These are phyloP conservation scores for Tricholauxania praeusta DNA, from an alignment of 2,888 invertebrate species.

Conservation along the genomic window DNA sequence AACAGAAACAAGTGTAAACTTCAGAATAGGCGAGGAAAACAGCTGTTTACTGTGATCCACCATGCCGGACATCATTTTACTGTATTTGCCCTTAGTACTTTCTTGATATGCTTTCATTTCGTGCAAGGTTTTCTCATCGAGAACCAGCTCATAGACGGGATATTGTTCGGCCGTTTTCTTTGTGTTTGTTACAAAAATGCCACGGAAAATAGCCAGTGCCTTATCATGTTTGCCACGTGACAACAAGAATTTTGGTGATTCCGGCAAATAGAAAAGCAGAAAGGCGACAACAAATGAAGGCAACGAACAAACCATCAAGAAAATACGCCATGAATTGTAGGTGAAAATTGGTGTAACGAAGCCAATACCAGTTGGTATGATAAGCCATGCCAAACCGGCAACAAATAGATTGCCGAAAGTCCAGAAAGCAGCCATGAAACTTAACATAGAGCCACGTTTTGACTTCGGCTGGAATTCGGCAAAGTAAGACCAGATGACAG, in stretches of 20 bases:
- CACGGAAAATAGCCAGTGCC: constrained; percentile 83
- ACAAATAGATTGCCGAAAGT: constrained; percentile 93
- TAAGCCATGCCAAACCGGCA: constrained; percentile 84
- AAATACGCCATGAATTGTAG: constrained; percentile 94
- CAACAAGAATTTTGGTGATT: constrained; percentile 91
- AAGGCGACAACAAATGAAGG: constrained; percentile 90
- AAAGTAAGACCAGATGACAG: constrained; percentile 95
- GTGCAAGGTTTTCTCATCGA: constrained; percentile 71
- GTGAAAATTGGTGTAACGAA: constrained; percentile 76
- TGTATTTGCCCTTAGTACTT: constrained; percentile 76
- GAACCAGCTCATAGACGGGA: constrained; percentile 78
- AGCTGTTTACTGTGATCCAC: constrained; percentile 84
- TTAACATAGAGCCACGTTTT: constrained; percentile 91
- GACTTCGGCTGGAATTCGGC: constrained; percentile 94
- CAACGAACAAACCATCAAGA: constrained; percentile 87
- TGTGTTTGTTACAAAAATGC: constrained; percentile 86
- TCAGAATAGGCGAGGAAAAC: constrained; percentile 84
- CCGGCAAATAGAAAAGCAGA: constrained; percentile 85
- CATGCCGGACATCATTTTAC: constrained; percentile 81
- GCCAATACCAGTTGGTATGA: constrained; percentile 80
- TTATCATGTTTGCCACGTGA: constrained; percentile 83
- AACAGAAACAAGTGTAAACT: constrained; percentile 86
- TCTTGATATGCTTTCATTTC: constrained; percentile 66
- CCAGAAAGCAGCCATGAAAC: constrained; percentile 96
- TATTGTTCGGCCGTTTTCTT: constrained; percentile 77